A percentile compares a stretch with the other conserved stretches of the same genome.
Conservation (phyloP, 2,113 vertebrate species). For the Zosterops pallidus region DNA sequence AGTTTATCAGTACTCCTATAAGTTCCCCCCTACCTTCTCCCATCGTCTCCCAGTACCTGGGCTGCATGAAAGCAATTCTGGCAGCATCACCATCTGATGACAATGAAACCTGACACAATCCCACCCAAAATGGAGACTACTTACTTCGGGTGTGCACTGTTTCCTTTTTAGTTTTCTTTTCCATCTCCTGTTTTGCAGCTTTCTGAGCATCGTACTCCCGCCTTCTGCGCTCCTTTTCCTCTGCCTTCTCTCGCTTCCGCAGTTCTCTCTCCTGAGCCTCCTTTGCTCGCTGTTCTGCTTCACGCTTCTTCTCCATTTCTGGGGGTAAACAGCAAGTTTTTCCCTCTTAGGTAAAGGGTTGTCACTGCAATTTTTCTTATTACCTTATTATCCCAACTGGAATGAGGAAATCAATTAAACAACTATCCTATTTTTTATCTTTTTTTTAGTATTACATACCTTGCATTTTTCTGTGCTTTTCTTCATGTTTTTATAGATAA, state of each 20-base stretch:
- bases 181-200: conserved; percentile 83
- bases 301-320: conserved; percentile 91
- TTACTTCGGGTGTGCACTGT: conserved; percentile 74
- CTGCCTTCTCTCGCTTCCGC: conserved; percentile 90
- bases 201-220: conserved; percentile 90
- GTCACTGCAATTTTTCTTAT: not conserved
- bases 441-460: not conserved
- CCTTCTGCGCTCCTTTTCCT: conserved; percentile 92
- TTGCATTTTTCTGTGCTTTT: not conserved
- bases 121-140: conserved; percentile 5
- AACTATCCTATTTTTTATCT: not conserved
- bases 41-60: not conserved
- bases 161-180: conserved; percentile 85
- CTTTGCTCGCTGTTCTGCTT: conserved; percentile 86
- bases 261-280: conserved; percentile 89
- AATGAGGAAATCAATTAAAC: not conserved
- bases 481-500: not conserved
- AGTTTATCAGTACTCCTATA: not conserved
- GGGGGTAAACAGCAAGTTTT: not conserved
- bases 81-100: not conserved
- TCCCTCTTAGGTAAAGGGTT: not conserved
- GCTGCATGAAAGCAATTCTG: not conserved
- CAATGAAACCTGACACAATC: not conserved
- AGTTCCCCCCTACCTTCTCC: not conserved
- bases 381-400: not conserved